phyloP scores from a whole-genome alignment of 2,113 vertebrate genomes.

The Abramis brama region DNA sequence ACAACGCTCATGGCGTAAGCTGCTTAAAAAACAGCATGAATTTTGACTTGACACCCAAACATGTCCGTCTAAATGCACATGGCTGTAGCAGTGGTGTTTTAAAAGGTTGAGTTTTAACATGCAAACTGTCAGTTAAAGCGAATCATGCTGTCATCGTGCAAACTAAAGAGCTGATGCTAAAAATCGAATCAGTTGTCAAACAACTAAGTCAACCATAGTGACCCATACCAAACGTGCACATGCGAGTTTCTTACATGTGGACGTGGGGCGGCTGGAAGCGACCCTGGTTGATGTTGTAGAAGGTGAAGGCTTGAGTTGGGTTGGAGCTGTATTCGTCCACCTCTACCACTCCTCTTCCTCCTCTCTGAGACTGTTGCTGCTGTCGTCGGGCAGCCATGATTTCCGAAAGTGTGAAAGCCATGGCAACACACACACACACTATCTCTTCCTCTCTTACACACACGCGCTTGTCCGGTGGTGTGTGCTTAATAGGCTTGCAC shows the following conservation, averaged over 20 bases:
- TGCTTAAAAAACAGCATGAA: not conserved
- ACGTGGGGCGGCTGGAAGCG: slow-evolving; percentile 97
- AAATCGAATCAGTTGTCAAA: not conserved
- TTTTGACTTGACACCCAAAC: not conserved
- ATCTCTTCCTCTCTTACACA: slow-evolving; percentile 27
- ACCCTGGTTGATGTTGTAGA: slow-evolving; percentile 99
- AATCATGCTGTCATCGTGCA: not conserved
- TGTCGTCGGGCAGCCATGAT: slow-evolving; percentile 90
- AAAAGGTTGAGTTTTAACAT: not conserved
- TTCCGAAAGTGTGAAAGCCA: slow-evolving; percentile 95
- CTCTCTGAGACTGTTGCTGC: slow-evolving; percentile 80
- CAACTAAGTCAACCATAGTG: not conserved
- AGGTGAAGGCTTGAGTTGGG: slow-evolving; percentile 97
- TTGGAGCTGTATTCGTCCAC: slow-evolving; percentile 98
- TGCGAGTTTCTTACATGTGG: slow-evolving; percentile 85
- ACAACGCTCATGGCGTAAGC: not conserved
- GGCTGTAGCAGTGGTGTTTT: not conserved
- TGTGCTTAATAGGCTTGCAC: slow-evolving; percentile 41
- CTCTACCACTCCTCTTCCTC: slow-evolving; percentile 82
- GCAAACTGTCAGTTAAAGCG: not conserved
- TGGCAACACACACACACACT: slow-evolving; percentile 62
- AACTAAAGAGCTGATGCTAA: not conserved
- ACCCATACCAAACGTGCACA: not conserved
- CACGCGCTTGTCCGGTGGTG: slow-evolving; percentile 47
- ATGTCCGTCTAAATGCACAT: not conserved